A percentile compares a stretch with the other conserved stretches of the same genome.
Evolutionary conservation across 2,113 vertebrate genomes (phyloP).

Genomic region (Chamaea fasciata): DNA sequence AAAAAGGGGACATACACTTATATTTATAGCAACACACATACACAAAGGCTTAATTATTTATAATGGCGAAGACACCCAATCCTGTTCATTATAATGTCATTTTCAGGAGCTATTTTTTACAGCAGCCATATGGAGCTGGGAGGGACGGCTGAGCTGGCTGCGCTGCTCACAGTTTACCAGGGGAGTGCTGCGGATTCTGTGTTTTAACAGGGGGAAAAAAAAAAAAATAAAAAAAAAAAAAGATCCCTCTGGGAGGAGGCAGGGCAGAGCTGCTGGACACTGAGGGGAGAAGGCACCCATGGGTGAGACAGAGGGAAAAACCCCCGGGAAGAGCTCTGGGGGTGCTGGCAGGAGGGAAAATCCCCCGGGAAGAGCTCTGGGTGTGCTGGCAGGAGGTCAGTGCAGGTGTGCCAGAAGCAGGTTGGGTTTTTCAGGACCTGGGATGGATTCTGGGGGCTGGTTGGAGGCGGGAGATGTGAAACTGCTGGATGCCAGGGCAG

Average conservation of each 20-base stretch:
- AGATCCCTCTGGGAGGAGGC: neutral
- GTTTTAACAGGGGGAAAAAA: neutral
- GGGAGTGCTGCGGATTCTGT: neutral
- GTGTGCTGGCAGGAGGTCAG: neutral
- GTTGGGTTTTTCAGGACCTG: neutral
- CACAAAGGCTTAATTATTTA: neutral
- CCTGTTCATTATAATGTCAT: neutral
- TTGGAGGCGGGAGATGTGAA: neutral
- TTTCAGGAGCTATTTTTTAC: conserved; percentile 10
- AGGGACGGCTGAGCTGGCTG: conserved; percentile 3
- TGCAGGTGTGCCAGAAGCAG: neutral
- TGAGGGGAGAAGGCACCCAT: accelerated
- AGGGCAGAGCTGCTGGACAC: neutral
- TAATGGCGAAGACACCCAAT: neutral
- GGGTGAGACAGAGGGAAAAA: accelerated
- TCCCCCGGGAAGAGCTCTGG: no score
- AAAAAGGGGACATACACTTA: accelerated
- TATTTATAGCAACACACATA: neutral
- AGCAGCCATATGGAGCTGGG: conserved; percentile 1
- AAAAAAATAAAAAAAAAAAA: neutral
- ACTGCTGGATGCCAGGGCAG: neutral
- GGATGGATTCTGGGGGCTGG: neutral
- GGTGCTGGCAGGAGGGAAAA: neutral
- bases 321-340: neutral
- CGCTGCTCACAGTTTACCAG: neutral